Base-by-base conservation (phyloP, 2,888 invertebrate species). In the Cosmia pyralina region DNA sequence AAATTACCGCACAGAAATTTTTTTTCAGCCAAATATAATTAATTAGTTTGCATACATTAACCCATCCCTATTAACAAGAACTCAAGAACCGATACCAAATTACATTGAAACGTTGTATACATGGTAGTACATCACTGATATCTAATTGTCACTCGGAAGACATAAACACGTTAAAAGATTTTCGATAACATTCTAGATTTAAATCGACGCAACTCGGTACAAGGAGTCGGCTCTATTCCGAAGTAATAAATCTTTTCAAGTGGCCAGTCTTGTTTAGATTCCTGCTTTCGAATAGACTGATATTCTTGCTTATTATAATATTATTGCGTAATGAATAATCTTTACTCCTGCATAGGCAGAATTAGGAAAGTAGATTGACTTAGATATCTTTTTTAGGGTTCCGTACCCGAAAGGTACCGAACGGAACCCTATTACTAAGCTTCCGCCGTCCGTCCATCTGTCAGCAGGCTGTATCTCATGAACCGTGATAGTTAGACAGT, bases 141-240 rank as follows among this genome's bases (percentile, higher is more conserved):
- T 77, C 74, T 68, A 76, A 69, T 72, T 71, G 78, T 83, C 75
- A 81, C 80, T 69, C 59, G 65, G 65, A 83, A 75, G 84, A 83
- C 81, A 81, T 81, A 79, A 83, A 81, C 58, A 83, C 68, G 79
- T 70, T 81, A 41, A 60, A 70, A 81, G 80, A 83, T 79, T 74
- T 74, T 74, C 84, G 75, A 83, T 74, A 71, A 69, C 72, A 59
- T n/a, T 50, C 72, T 11, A 78, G 69, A 82, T 80, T 78, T 65
- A 80, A 66, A 80, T 80, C 80, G 34, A 65, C 69, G 62, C 52
- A 65, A 48, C 64, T 82, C 57, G 44, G 34, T 62, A 82, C 83
- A 53, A 77, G 77, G 22, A 72, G 60, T 71, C 57, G 48, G 52
- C 10, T 82, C 53, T 65, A 63, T 53, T 77, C 66, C 72, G 72